Evolutionary conservation across 2,113 vertebrate species (phyloP).

Genomic region (Coregonus clupeaformis): DNA sequence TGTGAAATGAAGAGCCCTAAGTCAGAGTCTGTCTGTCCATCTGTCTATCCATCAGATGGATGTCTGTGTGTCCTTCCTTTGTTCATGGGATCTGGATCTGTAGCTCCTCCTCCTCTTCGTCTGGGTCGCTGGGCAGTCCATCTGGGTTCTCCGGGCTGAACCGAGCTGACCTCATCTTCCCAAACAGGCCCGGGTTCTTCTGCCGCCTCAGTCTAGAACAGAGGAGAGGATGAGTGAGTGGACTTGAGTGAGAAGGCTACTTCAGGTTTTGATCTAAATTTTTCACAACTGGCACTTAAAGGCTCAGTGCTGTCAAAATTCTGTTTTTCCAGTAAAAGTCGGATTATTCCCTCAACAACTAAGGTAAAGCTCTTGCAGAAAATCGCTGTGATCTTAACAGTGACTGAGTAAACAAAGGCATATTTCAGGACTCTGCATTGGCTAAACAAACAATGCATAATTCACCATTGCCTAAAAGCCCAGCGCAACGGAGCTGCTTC

Average conservation of each 20-base stretch:
- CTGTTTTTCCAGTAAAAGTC: too few species aligned
- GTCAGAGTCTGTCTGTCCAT: not conserved
- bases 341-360: not conserved
- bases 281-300: not conserved
- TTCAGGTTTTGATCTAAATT: not conserved
- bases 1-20: not conserved
- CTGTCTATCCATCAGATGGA: too few species aligned
- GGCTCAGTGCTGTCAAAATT: too few species aligned
- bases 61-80: not conserved
- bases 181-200: slow-evolving; percentile 85
- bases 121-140: slow-evolving; percentile 80
- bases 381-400: not conserved
- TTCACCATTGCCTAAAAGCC: not conserved
- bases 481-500: not conserved
- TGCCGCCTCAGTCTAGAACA: slow-evolving; percentile 85
- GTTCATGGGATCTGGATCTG: slow-evolving; percentile 89
- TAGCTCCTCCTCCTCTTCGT: slow-evolving; percentile 86
- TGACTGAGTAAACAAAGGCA: not conserved
- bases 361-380: not conserved
- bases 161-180: slow-evolving; percentile 85
- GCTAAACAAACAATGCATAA: not conserved
- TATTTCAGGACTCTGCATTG: not conserved
- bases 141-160: slow-evolving; percentile 81
- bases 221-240: not conserved
- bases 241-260: not conserved